Conservation (phyloP, 2,888 invertebrate species). For the Nowickia ferox region DNA sequence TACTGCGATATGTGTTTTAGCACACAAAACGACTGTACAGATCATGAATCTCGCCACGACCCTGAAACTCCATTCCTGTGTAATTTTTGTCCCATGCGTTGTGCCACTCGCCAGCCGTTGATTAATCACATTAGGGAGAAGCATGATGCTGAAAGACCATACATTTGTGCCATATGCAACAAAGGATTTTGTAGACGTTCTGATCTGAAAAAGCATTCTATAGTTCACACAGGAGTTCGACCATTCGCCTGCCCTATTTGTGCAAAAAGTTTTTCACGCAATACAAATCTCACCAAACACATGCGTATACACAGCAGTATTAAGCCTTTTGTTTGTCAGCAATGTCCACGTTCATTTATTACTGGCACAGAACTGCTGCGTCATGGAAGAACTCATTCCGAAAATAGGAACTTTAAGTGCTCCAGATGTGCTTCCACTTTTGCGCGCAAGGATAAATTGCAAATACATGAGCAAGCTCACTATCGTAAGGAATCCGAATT, state of each 20-base stretch:
- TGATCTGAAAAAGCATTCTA: constrained; percentile 89
- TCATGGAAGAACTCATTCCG: constrained; percentile 88
- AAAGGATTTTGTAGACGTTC: constrained; percentile 88
- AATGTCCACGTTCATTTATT: constrained; percentile 89
- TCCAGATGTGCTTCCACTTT: constrained; percentile 87
- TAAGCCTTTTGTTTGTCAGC: constrained; percentile 89
- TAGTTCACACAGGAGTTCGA: constrained; percentile 90
- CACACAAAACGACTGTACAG: constrained; percentile 86
- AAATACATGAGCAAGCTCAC: constrained; percentile 87
- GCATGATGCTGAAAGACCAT: constrained; percentile 88
- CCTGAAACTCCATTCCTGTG: constrained; percentile 81
- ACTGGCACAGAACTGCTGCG: constrained; percentile 87
- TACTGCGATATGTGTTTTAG: constrained; percentile 90
- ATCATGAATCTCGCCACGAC: constrained; percentile 88
- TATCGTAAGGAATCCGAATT: constrained; percentile 77
- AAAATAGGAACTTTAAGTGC: constrained; percentile 87
- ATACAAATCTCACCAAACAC: constrained; percentile 90
- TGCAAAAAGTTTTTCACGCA: constrained; percentile 89
- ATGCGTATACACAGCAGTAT: constrained; percentile 88
- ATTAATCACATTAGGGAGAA: constrained; percentile 87
- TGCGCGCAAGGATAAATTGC: constrained; percentile 87
- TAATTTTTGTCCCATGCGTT: constrained; percentile 79
- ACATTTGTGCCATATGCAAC: constrained; percentile 88
- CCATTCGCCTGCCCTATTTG: constrained; percentile 90
- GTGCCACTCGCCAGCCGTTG: constrained; percentile 78